Conservation (phyloP, 1,140 invertebrate genomes). For the Callitettix versicolor region DNA sequence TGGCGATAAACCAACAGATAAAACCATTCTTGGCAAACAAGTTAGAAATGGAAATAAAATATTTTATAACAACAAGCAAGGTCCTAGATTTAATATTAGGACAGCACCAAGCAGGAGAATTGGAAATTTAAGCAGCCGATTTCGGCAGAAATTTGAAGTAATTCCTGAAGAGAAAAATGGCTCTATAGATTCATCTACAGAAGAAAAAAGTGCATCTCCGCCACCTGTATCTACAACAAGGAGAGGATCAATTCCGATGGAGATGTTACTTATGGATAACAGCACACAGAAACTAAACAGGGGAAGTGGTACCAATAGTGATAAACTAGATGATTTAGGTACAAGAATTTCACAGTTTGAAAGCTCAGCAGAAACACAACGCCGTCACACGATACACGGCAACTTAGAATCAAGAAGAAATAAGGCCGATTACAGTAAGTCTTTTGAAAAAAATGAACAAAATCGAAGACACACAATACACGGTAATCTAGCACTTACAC, state of each 20-base stretch:
- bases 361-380: not conserved
- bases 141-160: constrained; percentile 23
- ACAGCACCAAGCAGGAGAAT: not conserved
- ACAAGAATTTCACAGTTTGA: not conserved
- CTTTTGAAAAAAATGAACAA: constrained; percentile 11
- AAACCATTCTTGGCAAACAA: not conserved
- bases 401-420: constrained; percentile 5
- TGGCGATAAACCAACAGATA: not conserved
- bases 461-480: constrained; percentile 12
- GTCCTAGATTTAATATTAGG: constrained; percentile 1
- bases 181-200: constrained; percentile 16
- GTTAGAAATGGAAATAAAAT: not conserved
- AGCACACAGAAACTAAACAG: constrained; percentile 2
- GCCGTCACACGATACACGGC: constrained; percentile 13
- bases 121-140: constrained; percentile 10
- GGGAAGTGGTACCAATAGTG: constrained; percentile 10
- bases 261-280: constrained; percentile 9
- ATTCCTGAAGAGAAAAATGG: constrained; percentile 25
- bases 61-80: constrained; percentile 5
- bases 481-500: constrained; percentile 1
- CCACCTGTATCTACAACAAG: not conserved
- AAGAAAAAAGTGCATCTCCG: constrained; percentile 3
- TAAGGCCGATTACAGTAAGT: not conserved
- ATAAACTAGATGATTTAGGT: not conserved
- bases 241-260: constrained; percentile 7